Evolutionary conservation across 2,113 vertebrate species (phyloP), one percentile per base, ranked within the genome.

Genomic region (Saimiri boliviensis): DNA sequence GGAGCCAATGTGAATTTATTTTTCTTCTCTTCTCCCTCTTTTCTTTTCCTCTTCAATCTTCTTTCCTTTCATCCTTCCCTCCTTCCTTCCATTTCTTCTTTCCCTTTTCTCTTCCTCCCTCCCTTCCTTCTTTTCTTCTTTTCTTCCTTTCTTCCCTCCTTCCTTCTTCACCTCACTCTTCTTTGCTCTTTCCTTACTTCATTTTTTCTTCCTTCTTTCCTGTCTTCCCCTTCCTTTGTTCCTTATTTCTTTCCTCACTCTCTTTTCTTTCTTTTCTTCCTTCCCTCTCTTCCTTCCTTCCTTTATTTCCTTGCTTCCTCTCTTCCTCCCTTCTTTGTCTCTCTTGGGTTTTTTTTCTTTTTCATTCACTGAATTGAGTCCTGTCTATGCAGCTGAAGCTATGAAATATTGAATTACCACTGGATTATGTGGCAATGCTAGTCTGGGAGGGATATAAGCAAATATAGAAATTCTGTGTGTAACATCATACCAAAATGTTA

Each of bases 201-300:
- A 1, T 42, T 9, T 25, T 37, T 2, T 0, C 25, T 66, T 49
- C 10, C 12, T 23, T 23, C 30, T 47, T 25, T 17, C 42, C 16
- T 54, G 30, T 35, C 35, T 27, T n/a, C 32, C 3, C 17, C 23
- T 4, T 10, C 11, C 10, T 4, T 42, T 2, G 76, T 16, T 49
- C 2, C 5, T 0, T 14, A 66, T 1, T n/a, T 6, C 12, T 1
- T 25, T 0, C 1, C 11, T 35, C 11, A 10, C 0, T 21, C 14
- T 5, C 45, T 40, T 13, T 5, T 14, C 30, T 32, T n/a, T 10
- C 19, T n/a, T 21, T 20, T 19, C 9, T 9, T 27, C 60, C 1
- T 7, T 35, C 11, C 10, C 0, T 21, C 13, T 3, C 45, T 16
- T 14, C 35, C 30, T 14, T 14, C 52, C 84, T 16, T 49, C 2